Percentiles rank a stretch among this genome's conserved stretches.
Conservation (phyloP, 1,140 invertebrate genomes). For the Babylonia areolata region DNA sequence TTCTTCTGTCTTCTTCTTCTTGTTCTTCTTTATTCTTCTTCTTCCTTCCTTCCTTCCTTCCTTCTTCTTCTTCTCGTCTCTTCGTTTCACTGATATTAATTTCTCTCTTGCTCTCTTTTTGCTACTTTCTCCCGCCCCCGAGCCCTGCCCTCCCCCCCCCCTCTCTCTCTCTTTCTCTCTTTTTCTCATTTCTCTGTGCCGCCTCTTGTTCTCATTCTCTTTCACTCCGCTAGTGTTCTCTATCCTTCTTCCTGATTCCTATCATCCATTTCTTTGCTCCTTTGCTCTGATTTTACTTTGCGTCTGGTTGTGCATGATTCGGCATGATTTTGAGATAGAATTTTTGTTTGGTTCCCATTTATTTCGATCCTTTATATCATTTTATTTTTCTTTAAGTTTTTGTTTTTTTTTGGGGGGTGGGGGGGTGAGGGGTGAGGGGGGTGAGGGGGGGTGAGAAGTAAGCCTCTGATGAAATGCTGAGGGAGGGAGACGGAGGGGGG, state of each 20-base stretch:
- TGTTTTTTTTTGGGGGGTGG: too few relatives aligned
- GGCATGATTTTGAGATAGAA: too few relatives aligned
- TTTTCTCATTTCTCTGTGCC: background rate
- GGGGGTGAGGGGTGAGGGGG: too few relatives aligned
- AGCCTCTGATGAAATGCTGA: too few relatives aligned
- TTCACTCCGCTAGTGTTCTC: background rate
- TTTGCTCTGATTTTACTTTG: too few relatives aligned
- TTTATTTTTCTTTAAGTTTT: too few relatives aligned
- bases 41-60: background rate
- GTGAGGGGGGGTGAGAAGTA: too few relatives aligned
- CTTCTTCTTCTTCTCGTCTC: background rate
- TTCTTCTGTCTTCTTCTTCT: background rate
- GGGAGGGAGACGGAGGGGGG: too few relatives aligned
- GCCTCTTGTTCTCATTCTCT: background rate
- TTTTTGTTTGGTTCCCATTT: too few relatives aligned
- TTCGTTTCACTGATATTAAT: background rate
- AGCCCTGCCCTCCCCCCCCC: background rate
- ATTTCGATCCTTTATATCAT: too few relatives aligned
- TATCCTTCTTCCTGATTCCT: background rate
- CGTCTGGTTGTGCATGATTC: too few relatives aligned
- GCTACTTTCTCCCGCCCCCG: background rate
- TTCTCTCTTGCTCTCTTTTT: background rate
- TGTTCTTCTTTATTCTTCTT: background rate
- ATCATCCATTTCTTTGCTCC: background rate
- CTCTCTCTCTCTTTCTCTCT: background rate